Conservation (phyloP, 2,113 vertebrate genomes). For the Hydropotes inermis region DNA sequence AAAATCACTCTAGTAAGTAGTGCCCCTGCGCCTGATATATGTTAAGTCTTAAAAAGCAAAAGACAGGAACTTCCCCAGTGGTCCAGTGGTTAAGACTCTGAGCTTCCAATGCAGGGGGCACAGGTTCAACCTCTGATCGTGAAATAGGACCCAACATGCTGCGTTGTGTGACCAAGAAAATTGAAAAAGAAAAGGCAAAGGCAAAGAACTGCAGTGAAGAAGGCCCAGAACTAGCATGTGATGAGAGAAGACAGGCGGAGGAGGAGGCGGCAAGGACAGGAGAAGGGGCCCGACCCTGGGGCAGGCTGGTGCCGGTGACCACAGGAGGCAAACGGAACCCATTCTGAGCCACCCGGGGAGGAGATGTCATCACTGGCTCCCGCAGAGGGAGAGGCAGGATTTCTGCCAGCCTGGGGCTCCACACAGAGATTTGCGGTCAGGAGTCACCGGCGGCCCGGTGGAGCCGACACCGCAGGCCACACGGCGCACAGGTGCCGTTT, state of each 20-base stretch:
- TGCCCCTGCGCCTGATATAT: rapidly evolving
- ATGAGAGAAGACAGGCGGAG: neutral
- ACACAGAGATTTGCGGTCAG: rapidly evolving
- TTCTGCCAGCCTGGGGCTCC: neutral
- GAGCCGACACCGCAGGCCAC: neutral
- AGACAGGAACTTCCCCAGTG: neutral
- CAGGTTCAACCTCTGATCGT: neutral
- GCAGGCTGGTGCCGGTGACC: rapidly evolving
- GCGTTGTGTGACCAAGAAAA: neutral
- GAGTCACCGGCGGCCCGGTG: rapidly evolving
- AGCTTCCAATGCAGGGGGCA: neutral
- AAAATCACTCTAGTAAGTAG: neutral
- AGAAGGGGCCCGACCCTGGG: rapidly evolving
- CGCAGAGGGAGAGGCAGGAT: neutral
- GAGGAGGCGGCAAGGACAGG: neutral
- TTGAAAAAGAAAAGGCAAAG: neutral
- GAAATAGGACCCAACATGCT: neutral
- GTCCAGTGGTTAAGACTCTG: neutral
- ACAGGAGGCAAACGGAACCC: neutral
- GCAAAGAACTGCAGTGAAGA: neutral
- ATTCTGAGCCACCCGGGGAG: rapidly evolving
- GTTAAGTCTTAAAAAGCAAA: neutral
- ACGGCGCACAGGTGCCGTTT: rapidly evolving
- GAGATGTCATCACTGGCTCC: neutral
- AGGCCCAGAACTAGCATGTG: rapidly evolving